phyloP scores from a whole-genome alignment of 2,113 vertebrate genomes.

The Tylochromis polylepis region DNA sequence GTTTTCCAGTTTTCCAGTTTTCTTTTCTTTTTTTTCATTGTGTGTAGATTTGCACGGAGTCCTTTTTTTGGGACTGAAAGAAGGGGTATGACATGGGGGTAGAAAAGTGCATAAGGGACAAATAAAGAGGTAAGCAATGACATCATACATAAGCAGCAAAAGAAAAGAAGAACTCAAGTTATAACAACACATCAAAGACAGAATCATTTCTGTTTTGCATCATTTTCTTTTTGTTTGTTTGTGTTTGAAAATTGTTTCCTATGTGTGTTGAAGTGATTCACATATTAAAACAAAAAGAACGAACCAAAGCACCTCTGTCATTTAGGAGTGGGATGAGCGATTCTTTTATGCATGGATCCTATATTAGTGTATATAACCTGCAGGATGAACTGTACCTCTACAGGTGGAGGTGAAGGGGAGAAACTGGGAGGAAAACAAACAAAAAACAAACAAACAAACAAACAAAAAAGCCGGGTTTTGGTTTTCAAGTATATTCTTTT shows the following conservation, averaged over 20 bases:
- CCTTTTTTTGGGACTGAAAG: conserved; percentile 9
- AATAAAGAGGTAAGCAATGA: not conserved
- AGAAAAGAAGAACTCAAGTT: not conserved
- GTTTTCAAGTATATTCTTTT: conserved; percentile 35
- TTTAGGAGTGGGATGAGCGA: conserved; percentile 56
- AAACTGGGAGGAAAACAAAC: conserved; percentile 2
- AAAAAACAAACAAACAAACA: not conserved
- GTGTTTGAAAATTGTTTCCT: conserved; percentile 51
- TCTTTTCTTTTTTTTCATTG: not conserved
- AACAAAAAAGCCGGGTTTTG: conserved; percentile 13
- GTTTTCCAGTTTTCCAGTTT: not conserved
- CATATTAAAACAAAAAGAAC: conserved; percentile 62
- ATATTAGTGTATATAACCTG: conserved; percentile 74
- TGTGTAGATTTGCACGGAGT: conserved; percentile 45
- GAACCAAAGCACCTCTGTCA: conserved; percentile 61
- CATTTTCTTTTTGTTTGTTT: conserved; percentile 27
- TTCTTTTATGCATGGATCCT: conserved; percentile 78
- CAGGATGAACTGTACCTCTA: conserved; percentile 67
- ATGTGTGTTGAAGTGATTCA: conserved; percentile 70
- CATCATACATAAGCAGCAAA: not conserved
- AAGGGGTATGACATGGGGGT: not conserved
- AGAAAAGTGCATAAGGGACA: not conserved
- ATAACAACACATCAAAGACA: not conserved
- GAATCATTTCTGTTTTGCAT: conserved; percentile 22
- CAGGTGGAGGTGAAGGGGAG: conserved; percentile 60